phyloP scores from a whole-genome alignment of 2,888 invertebrate species.

The Zootermopsis nevadensis region DNA sequence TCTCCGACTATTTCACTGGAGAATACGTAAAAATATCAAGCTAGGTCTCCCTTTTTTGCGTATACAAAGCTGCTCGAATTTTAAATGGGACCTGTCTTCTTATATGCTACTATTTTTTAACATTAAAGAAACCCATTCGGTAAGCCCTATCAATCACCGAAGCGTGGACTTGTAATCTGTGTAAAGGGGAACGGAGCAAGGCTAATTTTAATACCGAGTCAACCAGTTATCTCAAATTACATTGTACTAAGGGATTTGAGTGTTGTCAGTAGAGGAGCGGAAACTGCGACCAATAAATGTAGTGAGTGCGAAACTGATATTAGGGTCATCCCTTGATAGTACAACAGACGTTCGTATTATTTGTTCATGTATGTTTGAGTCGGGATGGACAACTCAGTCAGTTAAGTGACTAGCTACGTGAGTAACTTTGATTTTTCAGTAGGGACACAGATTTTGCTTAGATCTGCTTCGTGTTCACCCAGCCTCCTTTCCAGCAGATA shows the following conservation, averaged over 20 bases:
- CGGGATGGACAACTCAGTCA: no score
- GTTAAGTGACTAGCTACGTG: no score
- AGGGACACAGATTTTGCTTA: no score
- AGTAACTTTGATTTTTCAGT: no score
- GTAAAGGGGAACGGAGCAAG: slow-evolving; percentile 20
- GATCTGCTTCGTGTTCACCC: no score
- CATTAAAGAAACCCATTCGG: slow-evolving; percentile 34
- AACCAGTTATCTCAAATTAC: slow-evolving; percentile 47
- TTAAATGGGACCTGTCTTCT: slow-evolving; percentile 42
- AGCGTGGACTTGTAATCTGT: slow-evolving; percentile 40
- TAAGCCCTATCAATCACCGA: slow-evolving; percentile 46
- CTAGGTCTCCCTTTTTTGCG: not conserved
- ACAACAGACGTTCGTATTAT: not conserved
- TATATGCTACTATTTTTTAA: slow-evolving; percentile 37
- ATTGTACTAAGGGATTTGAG: slow-evolving; percentile 32
- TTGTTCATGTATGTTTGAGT: no score
- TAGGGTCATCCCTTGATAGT: not conserved
- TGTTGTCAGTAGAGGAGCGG: slow-evolving; percentile 37
- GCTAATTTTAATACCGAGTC: slow-evolving; percentile 48
- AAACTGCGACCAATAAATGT: not conserved
- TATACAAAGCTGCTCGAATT: slow-evolving; percentile 28
- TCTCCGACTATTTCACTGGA: not conserved
- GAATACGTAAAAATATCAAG: slow-evolving; percentile 36
- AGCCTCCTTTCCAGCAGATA: no score
- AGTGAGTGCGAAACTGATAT: slow-evolving; percentile 14